phyloP scores from a whole-genome alignment of 2,888 invertebrate species.

The Caenorhabditis uteleia region DNA sequence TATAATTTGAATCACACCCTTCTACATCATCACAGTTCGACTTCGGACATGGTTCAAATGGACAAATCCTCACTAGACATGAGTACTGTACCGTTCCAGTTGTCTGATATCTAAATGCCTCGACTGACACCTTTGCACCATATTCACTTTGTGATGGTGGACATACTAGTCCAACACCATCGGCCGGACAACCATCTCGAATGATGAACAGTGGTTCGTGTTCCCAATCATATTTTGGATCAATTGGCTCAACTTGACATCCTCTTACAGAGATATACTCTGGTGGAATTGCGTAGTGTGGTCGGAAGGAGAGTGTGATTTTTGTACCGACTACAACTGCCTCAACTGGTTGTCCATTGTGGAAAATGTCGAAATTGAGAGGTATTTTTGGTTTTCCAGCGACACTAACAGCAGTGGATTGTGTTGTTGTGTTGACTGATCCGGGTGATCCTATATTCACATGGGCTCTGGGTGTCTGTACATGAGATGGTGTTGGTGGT shows the following conservation, averaged over 20 bases:
- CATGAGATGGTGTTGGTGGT: conserved; percentile 15
- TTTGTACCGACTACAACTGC: conserved; percentile 69
- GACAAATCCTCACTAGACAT: conserved; percentile 68
- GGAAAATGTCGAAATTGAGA: conserved; percentile 69
- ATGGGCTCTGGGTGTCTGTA: not conserved
- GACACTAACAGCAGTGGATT: conserved; percentile 8
- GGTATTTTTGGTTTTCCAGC: conserved; percentile 45
- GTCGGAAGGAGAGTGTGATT: conserved; percentile 67
- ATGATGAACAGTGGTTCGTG: conserved; percentile 68
- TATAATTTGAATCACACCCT: conserved; percentile 57
- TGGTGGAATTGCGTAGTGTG: conserved; percentile 67
- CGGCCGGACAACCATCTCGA: conserved; percentile 62
- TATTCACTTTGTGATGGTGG: conserved; percentile 66
- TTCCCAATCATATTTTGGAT: conserved; percentile 68
- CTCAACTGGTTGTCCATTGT: conserved; percentile 67
- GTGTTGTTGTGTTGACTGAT: not conserved
- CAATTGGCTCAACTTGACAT: conserved; percentile 69
- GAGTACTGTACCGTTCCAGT: conserved; percentile 69
- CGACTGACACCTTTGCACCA: conserved; percentile 68
- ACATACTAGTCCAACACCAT: conserved; percentile 68
- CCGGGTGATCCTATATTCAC: not conserved
- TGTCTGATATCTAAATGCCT: conserved; percentile 70
- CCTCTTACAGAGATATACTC: conserved; percentile 66
- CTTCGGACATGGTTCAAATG: conserved; percentile 59
- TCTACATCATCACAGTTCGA: conserved; percentile 62